Conservation (phyloP, 2,797 vertebrate genomes). For the Paratrypauchen microcephalus region DNA sequence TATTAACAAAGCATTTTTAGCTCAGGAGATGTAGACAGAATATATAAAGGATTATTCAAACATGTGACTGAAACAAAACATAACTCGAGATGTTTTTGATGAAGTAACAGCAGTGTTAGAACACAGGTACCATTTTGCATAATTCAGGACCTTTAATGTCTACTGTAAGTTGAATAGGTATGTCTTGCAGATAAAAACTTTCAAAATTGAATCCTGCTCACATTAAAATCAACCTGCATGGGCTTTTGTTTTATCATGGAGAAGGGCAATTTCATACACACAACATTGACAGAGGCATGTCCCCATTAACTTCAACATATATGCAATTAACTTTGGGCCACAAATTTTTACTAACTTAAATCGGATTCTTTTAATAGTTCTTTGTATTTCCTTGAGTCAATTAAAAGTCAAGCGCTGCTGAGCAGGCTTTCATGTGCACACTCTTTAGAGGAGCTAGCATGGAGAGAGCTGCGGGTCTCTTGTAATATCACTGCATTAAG, state of each 20-base stretch:
- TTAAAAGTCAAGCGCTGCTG: constrained; percentile 33
- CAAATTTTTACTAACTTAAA: neutral
- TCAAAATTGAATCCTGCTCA: neutral
- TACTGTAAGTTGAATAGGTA: neutral
- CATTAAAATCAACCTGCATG: neutral
- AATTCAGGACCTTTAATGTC: no score
- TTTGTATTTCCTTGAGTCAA: constrained; percentile 8
- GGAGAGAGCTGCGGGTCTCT: constrained; percentile 14
- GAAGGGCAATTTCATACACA: neutral
- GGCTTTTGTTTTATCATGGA: neutral
- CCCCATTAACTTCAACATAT: neutral
- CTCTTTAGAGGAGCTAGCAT: neutral
- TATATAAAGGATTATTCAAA: no score
- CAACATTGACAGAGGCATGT: neutral
- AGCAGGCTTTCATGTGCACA: constrained; percentile 34
- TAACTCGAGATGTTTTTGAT: no score
- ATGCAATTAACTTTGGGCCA: neutral
- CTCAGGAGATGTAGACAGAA: no score
- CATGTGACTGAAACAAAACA: no score
- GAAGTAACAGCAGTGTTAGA: no score
- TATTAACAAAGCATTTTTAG: no score
- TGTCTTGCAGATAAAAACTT: neutral
- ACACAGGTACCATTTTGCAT: no score
- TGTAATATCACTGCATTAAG: constrained; percentile 28
- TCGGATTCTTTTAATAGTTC: constrained; percentile 2